Conservation (phyloP, 2,888 invertebrate species). For the Deladenus siricidicola region DNA sequence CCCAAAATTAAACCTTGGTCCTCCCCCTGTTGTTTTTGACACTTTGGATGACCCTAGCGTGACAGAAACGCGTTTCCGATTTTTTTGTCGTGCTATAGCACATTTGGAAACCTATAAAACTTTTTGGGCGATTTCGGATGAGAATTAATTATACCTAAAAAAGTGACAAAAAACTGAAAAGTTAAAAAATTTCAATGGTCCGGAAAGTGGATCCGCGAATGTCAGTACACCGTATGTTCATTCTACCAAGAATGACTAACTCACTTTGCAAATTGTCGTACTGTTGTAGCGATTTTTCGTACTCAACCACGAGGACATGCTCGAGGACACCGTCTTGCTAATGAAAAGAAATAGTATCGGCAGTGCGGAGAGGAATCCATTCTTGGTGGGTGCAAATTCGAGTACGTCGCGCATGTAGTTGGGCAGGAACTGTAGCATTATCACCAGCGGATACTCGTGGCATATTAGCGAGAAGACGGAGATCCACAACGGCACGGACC, state of each 20-base stretch:
- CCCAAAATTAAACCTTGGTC: too few species aligned
- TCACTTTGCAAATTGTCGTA: conserved; percentile 45
- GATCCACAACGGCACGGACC: conserved; percentile 45
- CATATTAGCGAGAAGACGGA: conserved; percentile 42
- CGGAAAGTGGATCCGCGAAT: too few species aligned
- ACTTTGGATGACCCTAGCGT: too few species aligned
- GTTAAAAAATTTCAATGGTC: too few species aligned
- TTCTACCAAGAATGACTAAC: not conserved
- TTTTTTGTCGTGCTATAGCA: too few species aligned
- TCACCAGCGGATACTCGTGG: conserved; percentile 44
- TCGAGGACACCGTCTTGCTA: conserved; percentile 45
- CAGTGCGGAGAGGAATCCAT: conserved; percentile 38
- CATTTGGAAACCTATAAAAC: too few species aligned
- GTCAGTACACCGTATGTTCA: too few species aligned
- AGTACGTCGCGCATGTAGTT: conserved; percentile 51
- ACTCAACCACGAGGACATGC: conserved; percentile 43
- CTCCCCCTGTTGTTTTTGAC: too few species aligned
- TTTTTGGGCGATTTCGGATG: too few species aligned
- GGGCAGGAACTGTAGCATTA: conserved; percentile 49
- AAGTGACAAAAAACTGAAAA: too few species aligned
- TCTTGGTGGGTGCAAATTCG: conserved; percentile 50
- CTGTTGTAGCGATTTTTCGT: conserved; percentile 35
- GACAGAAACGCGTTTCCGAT: too few species aligned
- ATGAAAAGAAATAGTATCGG: conserved; percentile 47
- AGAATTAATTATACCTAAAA: too few species aligned